Base-by-base conservation (phyloP, 2,113 vertebrate species). In the Tichodroma muraria region DNA sequence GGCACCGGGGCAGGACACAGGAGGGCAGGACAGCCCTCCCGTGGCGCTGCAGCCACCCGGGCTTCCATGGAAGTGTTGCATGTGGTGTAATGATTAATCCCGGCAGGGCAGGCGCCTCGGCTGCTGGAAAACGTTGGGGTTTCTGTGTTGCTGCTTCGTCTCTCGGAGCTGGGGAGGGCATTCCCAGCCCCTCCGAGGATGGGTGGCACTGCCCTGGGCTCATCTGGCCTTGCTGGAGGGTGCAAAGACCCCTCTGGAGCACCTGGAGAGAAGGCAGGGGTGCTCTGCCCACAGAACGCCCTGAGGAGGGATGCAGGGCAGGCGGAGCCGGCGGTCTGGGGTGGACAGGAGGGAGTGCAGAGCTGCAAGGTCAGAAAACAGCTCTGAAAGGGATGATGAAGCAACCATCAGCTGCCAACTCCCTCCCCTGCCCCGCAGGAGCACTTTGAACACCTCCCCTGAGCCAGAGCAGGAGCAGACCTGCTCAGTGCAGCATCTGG, bases 81-180 rank as follows among this genome's bases (percentile, higher is more conserved):
- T n/a, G 79, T 5, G 37, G 49, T 38, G 85, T 80, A 85, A 95
- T 88, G 93, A 93, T 95, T 89, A 95, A 95, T 69, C 90, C 66
- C 37, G 61, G 47, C 49, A 15, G 63, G 65, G 20, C 8, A n/a
- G 61, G 24, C 4, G 3, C 13, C 49, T 9, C 0, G 2, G 65
- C 22, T 40, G 65, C 14, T 52, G 4, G 6, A 6, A 23, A 8
- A 42, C 14, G 18, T 20, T 5, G 23, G 23, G 42, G n/a, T n/a
- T 7, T 78, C 4, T 3, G 4, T 5, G 6, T 42, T 20, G 64
- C 40, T 38, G 37, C 21, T 72, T 12, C 1, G 4, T 10, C 69
- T 69, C 50, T 11, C 8, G 18, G 52, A 42, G 77, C 57, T 71
- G 53, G 27, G 38, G 47, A 44, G 45, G 60, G 15, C 33, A 6